A percentile compares a stretch with the other conserved stretches of the same genome.
Conservation (phyloP, 2,113 vertebrate genomes). For the Podarcis muralis region DNA sequence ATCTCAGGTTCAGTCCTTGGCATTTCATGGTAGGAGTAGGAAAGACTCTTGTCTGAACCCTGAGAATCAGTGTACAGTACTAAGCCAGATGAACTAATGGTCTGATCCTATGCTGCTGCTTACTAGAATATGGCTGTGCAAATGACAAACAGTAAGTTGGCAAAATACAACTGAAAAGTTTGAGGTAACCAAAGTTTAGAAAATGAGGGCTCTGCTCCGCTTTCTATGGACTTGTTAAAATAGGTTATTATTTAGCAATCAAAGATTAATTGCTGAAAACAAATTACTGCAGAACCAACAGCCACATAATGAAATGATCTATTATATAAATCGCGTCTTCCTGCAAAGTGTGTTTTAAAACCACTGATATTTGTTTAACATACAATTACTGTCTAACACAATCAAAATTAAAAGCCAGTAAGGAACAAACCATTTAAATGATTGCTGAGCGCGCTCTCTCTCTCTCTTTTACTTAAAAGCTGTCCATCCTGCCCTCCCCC, state of each 20-base stretch:
- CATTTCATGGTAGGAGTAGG: no score
- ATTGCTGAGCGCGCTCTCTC: conserved; percentile 59
- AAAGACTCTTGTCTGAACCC: no score
- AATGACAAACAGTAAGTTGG: background rate
- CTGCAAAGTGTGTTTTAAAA: conserved; percentile 69
- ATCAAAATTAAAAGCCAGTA: conserved; percentile 76
- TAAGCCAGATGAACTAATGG: no score
- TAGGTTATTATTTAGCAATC: conserved; percentile 63
- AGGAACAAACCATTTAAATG: conserved; percentile 69
- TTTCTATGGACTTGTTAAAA: conserved; percentile 51
- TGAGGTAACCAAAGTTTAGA: background rate
- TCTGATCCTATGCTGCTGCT: no score
- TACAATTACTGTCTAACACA: conserved; percentile 79
- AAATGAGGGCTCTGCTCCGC: background rate
- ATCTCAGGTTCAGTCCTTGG: no score
- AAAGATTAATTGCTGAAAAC: conserved; percentile 72
- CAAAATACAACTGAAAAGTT: background rate
- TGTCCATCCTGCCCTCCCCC: no score
- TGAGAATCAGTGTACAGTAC: no score
- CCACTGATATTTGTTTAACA: conserved; percentile 74
- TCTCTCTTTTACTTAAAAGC: background rate
- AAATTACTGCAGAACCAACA: conserved; percentile 63
- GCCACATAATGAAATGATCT: conserved; percentile 70
- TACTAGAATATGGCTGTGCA: background rate
- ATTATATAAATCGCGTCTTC: conserved; percentile 73